These are phyloP conservation scores for Octomys mimax DNA, from an alignment of 2,797 vertebrate genomes.

Conservation along the genomic window DNA sequence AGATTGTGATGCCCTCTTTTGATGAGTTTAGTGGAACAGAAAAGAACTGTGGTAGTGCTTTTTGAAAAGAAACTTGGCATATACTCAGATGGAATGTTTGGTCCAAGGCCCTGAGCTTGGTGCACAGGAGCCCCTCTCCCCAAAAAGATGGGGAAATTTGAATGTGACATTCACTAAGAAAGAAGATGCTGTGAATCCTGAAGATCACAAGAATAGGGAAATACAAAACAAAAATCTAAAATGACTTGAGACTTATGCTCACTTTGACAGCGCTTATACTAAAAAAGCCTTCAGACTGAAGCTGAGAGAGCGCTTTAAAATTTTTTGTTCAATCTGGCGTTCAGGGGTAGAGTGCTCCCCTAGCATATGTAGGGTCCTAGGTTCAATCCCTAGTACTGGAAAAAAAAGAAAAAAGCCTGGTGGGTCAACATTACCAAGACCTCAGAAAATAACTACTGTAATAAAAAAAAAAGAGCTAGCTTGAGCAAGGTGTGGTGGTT, in stretches of 20 bases:
- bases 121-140: fast-evolving
- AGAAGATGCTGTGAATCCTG: background rate
- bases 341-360: background rate
- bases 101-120: background rate
- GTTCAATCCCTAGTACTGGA: background rate
- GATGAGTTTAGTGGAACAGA: background rate
- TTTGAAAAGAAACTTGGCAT: background rate
- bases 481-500: background rate
- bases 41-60: background rate
- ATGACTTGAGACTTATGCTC: background rate
- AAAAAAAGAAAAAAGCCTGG: background rate
- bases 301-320: background rate
- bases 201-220: background rate
- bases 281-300: background rate
- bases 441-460: background rate
- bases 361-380: too few species aligned
- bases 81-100: background rate
- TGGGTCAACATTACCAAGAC: slow-evolving; percentile 22
- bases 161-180: background rate
- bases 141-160: background rate
- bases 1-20: background rate
- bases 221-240: background rate
- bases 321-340: background rate
- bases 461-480: background rate
- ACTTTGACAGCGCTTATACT: background rate